phyloP scores from a whole-genome alignment of 2,888 invertebrate genomes.

The Hartigia nigra region DNA sequence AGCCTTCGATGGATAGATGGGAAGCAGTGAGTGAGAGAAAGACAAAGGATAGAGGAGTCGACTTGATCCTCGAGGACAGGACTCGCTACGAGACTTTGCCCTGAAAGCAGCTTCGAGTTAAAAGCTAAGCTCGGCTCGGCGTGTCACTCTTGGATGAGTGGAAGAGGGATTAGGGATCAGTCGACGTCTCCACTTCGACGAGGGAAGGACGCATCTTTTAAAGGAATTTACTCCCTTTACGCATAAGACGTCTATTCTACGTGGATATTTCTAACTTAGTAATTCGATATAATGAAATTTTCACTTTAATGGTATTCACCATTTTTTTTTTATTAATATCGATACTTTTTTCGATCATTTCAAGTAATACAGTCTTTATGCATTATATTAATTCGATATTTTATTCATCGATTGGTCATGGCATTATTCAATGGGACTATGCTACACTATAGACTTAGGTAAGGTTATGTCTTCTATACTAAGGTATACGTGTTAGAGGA shows the following conservation, averaged over 20 bases:
- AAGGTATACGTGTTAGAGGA: not conserved
- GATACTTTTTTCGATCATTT: not conserved
- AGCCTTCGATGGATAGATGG: not conserved
- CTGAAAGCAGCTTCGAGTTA: constrained; percentile 50
- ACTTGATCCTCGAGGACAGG: constrained; percentile 46
- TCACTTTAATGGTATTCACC: not conserved
- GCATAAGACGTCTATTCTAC: not conserved
- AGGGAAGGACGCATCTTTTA: not conserved
- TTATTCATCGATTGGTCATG: not conserved
- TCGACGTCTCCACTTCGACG: constrained; percentile 6
- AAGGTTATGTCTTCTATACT: not conserved
- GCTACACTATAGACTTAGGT: not conserved
- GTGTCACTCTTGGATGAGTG: constrained; percentile 43
- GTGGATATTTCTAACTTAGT: not conserved
- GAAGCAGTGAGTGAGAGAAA: not conserved
- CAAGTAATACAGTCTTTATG: not conserved
- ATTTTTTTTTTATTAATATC: not conserved
- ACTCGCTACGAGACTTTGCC: constrained; percentile 36
- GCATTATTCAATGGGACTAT: not conserved
- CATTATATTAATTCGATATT: not conserved
- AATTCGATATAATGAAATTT: not conserved
- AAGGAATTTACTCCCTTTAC: not conserved
- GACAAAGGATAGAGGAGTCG: constrained; percentile 25
- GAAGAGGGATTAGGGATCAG: constrained; percentile 40
- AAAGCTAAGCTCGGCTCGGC: constrained; percentile 47